phyloP scores from a whole-genome alignment of 2,888 invertebrate genomes.

The Sicus ferrugineus region DNA sequence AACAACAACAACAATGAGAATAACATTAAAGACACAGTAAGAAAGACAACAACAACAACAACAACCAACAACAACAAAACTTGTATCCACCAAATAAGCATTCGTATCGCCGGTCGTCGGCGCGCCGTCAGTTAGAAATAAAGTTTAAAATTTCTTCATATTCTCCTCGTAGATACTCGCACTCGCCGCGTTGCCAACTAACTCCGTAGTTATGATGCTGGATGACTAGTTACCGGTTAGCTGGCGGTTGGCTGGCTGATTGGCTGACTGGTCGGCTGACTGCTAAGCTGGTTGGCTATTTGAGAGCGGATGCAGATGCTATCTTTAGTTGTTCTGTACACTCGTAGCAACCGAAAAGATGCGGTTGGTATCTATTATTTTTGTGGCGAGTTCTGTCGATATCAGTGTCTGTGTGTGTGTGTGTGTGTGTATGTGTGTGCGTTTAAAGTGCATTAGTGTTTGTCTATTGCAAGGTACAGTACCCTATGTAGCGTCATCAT shows the following conservation, averaged over 20 bases:
- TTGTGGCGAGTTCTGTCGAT: neutral
- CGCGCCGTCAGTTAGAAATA: constrained; percentile 4
- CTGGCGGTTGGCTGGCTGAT: neutral
- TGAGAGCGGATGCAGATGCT: neutral
- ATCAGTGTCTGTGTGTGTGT: neutral
- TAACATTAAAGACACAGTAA: constrained; percentile 17
- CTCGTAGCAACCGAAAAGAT: neutral
- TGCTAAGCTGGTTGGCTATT: neutral
- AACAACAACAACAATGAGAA: constrained; percentile 35
- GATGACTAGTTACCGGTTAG: neutral
- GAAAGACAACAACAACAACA: constrained; percentile 33
- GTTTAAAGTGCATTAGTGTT: no score
- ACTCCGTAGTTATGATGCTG: neutral
- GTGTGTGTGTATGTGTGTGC: neutral
- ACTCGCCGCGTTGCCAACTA: neutral
- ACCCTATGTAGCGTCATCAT: neutral
- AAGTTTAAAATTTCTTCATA: neutral
- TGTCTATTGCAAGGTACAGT: neutral
- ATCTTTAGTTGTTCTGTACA: neutral
- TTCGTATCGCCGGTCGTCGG: no score
- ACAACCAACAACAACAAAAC: constrained; percentile 35
- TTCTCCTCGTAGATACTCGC: neutral
- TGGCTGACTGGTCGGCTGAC: neutral
- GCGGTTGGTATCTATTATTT: neutral
- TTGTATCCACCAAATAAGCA: neutral